Percentiles rank a stretch among this genome's conserved stretches.
phyloP scores from a whole-genome alignment of 1,140 invertebrate species.

The Calephelis nemesis region DNA sequence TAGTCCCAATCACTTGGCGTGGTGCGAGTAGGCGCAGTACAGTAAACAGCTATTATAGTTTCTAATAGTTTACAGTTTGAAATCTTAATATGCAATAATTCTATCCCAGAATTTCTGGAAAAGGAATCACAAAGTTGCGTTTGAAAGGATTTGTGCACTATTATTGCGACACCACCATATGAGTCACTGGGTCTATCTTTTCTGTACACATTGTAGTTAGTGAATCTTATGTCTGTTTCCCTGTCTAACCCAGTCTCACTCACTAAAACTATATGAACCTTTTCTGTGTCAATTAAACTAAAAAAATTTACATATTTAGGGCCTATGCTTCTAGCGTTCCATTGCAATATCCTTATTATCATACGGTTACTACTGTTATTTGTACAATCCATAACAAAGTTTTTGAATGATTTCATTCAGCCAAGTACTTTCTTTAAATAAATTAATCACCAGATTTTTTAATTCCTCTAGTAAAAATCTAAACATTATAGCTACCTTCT shows the following conservation, averaged over 20 bases:
- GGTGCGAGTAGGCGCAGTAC: not conserved
- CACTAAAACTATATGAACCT: not conserved
- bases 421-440: not conserved
- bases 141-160: not conserved
- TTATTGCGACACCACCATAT: slow-evolving; percentile 1
- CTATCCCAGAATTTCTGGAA: not conserved
- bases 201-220: not conserved
- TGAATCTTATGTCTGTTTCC: slow-evolving; percentile 1
- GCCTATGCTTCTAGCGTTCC: slow-evolving; percentile 1
- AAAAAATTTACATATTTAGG: not conserved
- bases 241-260: not conserved
- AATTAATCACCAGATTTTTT: not conserved
- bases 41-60: slow-evolving; percentile 5
- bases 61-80: not conserved
- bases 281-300: not conserved
- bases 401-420: not conserved
- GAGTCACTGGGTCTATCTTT: not conserved
- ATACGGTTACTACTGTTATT: not conserved
- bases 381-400: not conserved
- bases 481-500: not conserved
- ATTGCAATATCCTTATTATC: not conserved
- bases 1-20: not conserved
- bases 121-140: not conserved
- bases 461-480: slow-evolving; percentile 1
- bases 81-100: not conserved